phyloP scores from a whole-genome alignment of 2,797 vertebrate species.

The Salmo trutta region DNA sequence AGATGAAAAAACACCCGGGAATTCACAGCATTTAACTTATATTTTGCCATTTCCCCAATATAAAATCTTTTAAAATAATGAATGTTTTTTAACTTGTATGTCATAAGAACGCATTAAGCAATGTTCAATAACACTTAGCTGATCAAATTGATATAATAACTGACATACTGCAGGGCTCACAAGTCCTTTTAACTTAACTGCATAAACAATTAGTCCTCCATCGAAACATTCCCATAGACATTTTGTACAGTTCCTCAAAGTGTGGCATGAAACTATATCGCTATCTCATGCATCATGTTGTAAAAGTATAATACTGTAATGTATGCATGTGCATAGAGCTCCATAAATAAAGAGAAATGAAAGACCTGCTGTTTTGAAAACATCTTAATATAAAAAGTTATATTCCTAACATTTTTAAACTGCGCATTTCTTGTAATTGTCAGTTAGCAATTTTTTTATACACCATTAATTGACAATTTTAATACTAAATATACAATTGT shows the following conservation, averaged over 20 bases:
- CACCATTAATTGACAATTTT: not conserved
- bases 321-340: constrained; percentile 23
- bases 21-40: not conserved
- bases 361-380: constrained; percentile 3
- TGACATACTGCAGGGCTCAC: not conserved
- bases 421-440: not conserved
- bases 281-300: constrained; percentile 13
- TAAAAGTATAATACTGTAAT: constrained; percentile 19
- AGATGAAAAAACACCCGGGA: not conserved
- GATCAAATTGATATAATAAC: not conserved
- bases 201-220: not conserved
- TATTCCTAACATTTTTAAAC: not conserved
- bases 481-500: not conserved
- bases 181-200: not conserved
- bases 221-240: not conserved
- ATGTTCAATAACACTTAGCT: not conserved
- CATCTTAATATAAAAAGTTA: not conserved
- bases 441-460: not conserved
- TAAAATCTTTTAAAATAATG: not conserved
- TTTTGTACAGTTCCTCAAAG: not conserved
- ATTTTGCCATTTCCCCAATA: not conserved
- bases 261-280: not conserved
- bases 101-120: not conserved
- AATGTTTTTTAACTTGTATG: not conserved
- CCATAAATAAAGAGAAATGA: constrained; percentile 17